phyloP scores from a whole-genome alignment of 2,797 vertebrate species.

The Lutjanus campechanus region DNA sequence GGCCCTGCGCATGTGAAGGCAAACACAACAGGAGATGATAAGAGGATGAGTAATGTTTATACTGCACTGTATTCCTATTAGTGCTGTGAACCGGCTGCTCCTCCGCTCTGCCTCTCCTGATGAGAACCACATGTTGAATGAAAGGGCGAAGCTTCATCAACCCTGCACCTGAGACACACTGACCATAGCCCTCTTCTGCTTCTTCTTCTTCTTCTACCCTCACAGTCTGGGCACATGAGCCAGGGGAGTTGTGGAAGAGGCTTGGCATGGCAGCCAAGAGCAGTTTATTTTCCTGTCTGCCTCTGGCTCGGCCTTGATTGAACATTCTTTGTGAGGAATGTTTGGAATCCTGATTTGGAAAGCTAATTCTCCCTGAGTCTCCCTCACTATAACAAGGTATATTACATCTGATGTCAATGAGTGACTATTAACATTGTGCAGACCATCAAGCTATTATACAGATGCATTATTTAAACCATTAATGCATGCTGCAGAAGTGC shows the following conservation, averaged over 20 bases:
- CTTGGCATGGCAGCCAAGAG: conserved; percentile 36
- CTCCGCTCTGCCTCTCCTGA: conserved; percentile 61
- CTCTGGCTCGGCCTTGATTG: conserved; percentile 53
- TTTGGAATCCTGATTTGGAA: conserved; percentile 79
- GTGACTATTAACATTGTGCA: conserved; percentile 8
- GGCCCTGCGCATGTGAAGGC: conserved; percentile 54
- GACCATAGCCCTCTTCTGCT: conserved; percentile 42
- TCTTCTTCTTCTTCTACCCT: conserved; percentile 25
- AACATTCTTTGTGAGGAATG: conserved; percentile 84
- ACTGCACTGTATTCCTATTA: conserved; percentile 65
- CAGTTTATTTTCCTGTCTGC: conserved; percentile 73
- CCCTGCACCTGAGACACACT: conserved; percentile 60
- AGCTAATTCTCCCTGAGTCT: conserved; percentile 49
- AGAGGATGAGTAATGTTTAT: conserved; percentile 76
- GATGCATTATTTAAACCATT: not conserved
- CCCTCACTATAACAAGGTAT: conserved; percentile 30
- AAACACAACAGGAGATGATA: conserved; percentile 68
- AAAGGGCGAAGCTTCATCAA: conserved; percentile 48
- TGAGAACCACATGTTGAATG: conserved; percentile 80
- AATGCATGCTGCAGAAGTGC: not conserved
- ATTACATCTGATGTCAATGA: conserved; percentile 22
- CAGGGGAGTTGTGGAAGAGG: conserved; percentile 31
- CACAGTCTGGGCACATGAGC: conserved; percentile 28
- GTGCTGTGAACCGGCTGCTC: conserved; percentile 58
- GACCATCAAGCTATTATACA: not conserved